Percentiles rank a stretch among this genome's conserved stretches.
Evolutionary conservation across 2,113 vertebrate species (phyloP).

Genomic region (Psettodes erumei): DNA sequence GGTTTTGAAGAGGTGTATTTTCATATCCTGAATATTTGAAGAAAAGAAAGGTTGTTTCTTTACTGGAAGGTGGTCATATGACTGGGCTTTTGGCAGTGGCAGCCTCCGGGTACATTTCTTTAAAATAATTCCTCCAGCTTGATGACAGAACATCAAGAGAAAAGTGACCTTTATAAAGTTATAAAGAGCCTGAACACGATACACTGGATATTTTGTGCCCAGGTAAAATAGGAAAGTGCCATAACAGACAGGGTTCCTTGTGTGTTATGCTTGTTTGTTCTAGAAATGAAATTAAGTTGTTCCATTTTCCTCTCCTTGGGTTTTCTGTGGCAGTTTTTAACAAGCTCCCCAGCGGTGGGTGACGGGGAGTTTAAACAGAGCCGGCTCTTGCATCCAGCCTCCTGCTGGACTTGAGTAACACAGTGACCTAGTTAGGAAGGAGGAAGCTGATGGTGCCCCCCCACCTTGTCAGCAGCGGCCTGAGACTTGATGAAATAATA

Average conservation of each 20-base stretch:
- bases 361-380: constrained; percentile 51
- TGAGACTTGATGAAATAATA: constrained; percentile 51
- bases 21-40: constrained; percentile 29
- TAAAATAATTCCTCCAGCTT: constrained; percentile 59
- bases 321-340: constrained; percentile 58
- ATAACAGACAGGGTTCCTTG: constrained; percentile 1
- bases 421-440: constrained; percentile 65
- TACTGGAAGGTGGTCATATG: constrained; percentile 37
- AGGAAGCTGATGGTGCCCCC: constrained; percentile 22
- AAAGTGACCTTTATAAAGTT: constrained; percentile 37
- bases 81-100: constrained; percentile 38
- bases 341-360: constrained; percentile 52
- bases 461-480: constrained; percentile 31
- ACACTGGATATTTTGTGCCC: neutral
- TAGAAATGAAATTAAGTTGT: constrained; percentile 36
- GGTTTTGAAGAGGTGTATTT: constrained; percentile 31
- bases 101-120: constrained; percentile 27
- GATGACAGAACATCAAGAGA: constrained; percentile 26
- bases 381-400: constrained; percentile 49
- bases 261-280: constrained; percentile 30
- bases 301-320: constrained; percentile 15
- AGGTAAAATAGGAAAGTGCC: neutral
- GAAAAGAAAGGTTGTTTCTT: constrained; percentile 3
- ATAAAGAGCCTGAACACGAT: neutral
- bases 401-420: constrained; percentile 64